Base-by-base conservation (phyloP, 1,140 invertebrate species). In the Magallana ariakensis region DNA sequence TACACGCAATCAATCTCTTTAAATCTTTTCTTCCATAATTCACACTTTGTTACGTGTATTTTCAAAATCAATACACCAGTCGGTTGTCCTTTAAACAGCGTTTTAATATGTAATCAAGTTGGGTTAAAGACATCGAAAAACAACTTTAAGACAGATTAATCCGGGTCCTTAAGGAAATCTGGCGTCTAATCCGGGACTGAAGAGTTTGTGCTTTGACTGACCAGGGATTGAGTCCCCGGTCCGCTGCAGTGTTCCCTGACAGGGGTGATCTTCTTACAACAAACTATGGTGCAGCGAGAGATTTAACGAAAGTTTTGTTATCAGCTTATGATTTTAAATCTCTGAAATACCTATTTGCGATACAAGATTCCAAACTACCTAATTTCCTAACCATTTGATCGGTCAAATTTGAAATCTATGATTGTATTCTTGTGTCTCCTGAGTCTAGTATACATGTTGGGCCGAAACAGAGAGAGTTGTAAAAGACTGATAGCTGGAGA, bases 21-120 rank as follows among this genome's bases (percentile, higher is more conserved):
- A 75, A 75, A 75, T 75, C 66, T 26, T 62, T 75, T 75, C 66
- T 75, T 75, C 22, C 33, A 75, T 75, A 75, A 75, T 75, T 75
- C 66, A 75, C 66, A 75, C 66, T 75, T 75, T 75, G 66, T 75
- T 75, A 75, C 22, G 66, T 75, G 22, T 75, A 46, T 75, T 75
- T 75, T 75, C 26, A 26, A 75, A 75, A 75, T 75, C 66, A 75
- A 75, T 75, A 75, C 66, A 75, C 13, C 8, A 75, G 66, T 19
- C 66, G 33, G 66, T 11, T 75, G 66, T 75, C 66, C 66, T 75
- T 75, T 75, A 75, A 75, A 75, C 22, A 75, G 66, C 66, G 26
- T 75, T 75, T 75, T 75, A 75, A 75, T 75, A 75, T 75, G 66
- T 75, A 75, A 75, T 75, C 19, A 75, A 75, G 66, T 75, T 75